Base-by-base conservation (phyloP, 2,888 invertebrate species). In the Agonopterix alstromeriana region DNA sequence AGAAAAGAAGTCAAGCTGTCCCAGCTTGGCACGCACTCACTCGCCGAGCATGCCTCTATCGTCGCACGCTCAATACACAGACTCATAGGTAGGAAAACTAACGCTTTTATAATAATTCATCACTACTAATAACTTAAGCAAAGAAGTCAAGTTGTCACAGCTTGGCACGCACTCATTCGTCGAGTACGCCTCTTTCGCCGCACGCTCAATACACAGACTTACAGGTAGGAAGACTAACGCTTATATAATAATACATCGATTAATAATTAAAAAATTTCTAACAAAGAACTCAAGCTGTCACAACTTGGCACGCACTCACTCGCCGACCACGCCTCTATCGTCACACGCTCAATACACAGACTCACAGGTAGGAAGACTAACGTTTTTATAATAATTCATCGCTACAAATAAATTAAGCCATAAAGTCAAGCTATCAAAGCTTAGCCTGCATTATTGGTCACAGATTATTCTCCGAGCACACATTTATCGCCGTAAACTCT, bases 111-210 rank as follows among this genome's bases (percentile, higher is more conserved):
- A 17, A 17, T 4, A 17, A 17, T 17, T 17, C 17, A 17, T 17
- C 17, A 3, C 17, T 3, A 17, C 3, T 17, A 17, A 17, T 17
- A 17, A 17, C 2, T 17, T 17, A 17, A 42, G 17, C 4, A 42
- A 84, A 81, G 70, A 77, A 73, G 53, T 82, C 83, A 0, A 66
- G 54, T 55, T 82, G 82, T 56, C 81, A 81, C 64, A 82, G 81
- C 57, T 63, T 86, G 55, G 73, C 73, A 10, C 72, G 77, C 57
- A 71, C 75, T 14, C 78, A 77, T 51, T 76, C 82, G 46, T 83
- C 84, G 50, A 70, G 68, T 56, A 74, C 80, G 55, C 82, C 81
- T 38, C 63, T 73, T 48, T 70, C 79, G 50, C 63, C 78, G 48
- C 77, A 77, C 62, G 69, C 77, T 50, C 74, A 74, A 51, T 78